Evolutionary conservation across 2,888 invertebrate genomes (phyloP), one percentile per base, ranked within the genome.

Genomic region (Syrphus vitripennis): DNA sequence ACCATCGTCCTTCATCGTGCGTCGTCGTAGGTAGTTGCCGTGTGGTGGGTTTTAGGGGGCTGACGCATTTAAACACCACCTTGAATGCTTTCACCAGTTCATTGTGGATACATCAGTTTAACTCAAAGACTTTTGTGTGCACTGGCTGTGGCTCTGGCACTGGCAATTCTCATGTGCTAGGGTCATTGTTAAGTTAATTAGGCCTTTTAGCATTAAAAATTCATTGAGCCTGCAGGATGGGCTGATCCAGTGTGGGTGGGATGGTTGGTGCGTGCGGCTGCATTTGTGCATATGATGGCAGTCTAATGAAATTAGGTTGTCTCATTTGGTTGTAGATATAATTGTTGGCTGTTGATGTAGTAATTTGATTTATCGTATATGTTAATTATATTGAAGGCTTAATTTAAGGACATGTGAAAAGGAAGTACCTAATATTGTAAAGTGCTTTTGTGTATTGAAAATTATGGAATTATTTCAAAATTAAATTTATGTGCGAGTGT

Each of bases 131-230:
- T 72, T 50, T 67, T 72, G 53, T 74, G 37, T 81, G 84, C 71
- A 81, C 37, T 67, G 14, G 34, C n/a, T n/a, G n/a, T n/a, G n/a
- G n/a, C n/a, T n/a, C n/a, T n/a, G n/a, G n/a, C n/a, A n/a, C n/a
- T 65, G 69, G 59, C 72, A 37, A 80, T 77, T 77, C 24, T 24
- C 71, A 75, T 83, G 65, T 70, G 29, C 57, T 61, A 53, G 69
- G 83, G 88, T 88, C 88, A 89, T 89, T 89, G 88, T 88, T 88
- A 88, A 88, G 89, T 89, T 89, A 89, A 89, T 89, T 89, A 89
- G 88, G 87, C 88, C 88, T 88, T 88, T 88, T 83, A 88, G 75
- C 79, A 89, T 89, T 88, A 88, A 89, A 87, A 88, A 90, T 89
- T 88, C 87, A 89, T 88, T 45, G 70, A 80, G 67, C 76, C 71